Evolutionary conservation across 2,797 vertebrate species (phyloP), one percentile per base, ranked within the genome.

Genomic region (Garrulus glandarius): DNA sequence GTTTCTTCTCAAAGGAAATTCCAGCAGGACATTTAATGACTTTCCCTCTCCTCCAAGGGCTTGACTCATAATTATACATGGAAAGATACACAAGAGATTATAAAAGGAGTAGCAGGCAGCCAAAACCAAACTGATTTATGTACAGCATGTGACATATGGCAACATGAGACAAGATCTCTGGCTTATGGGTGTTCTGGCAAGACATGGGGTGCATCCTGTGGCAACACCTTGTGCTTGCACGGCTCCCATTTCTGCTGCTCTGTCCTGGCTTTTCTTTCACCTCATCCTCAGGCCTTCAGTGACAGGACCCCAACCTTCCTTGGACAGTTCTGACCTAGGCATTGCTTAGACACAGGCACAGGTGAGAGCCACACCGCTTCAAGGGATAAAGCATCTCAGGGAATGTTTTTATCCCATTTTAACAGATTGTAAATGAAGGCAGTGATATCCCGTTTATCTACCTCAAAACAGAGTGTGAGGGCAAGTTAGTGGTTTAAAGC

Each of bases 151-250:
- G 93, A 91, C 96, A 96, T 50, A 69, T 69, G 92, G 78, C 87
- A 93, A 75, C 7, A 11, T 11, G 59, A 96, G 92, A 93, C 93
- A 94, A 94, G 75, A 95, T 96, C 84, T 95, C 60, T 89, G 87
- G 87, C 84, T 97, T 55, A 19, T 80, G 76, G 82, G 60, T 53
- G 65, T 92, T 71, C 89, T 97, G 93, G 93, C 87, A 96, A 96
- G 69, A 41, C 47, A 52, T 0, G 0, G 67, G 34, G 36, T 47
- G 20, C 30, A 93, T 77, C 78, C 41, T 74, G 3, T 55, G 71
- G 78, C 56, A 91, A 65, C 0, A 0, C 9, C 44, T 82, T 27
- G 17, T 65, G 46, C 56, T 94, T 94, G 59, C 52, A 83, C 36
- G 57, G 50, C 65, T 89, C 57, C 21, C 11, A 13, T 36, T 93